phyloP scores from a whole-genome alignment of 2,797 vertebrate genomes.

The Lepidocolaptes lacrymiger region DNA sequence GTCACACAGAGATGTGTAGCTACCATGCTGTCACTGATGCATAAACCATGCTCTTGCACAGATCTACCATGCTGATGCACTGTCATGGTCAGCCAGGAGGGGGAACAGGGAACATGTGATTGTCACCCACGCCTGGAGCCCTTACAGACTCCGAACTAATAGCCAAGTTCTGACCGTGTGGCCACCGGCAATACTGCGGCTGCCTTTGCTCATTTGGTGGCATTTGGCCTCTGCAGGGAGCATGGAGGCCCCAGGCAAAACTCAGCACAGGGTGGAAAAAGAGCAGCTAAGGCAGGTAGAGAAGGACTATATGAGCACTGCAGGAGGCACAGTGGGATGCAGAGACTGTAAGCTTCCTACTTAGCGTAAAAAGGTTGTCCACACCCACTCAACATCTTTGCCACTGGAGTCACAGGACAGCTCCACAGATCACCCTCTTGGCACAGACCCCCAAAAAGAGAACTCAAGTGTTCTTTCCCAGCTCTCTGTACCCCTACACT shows the following conservation, averaged over 20 bases:
- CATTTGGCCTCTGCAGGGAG: neutral
- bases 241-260: neutral
- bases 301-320: neutral
- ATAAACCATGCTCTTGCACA: neutral
- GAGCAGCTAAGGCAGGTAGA: neutral
- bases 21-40: rapidly evolving
- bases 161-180: neutral
- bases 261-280: neutral
- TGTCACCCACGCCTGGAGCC: neutral
- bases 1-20: neutral
- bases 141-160: neutral
- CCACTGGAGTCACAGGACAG: neutral
- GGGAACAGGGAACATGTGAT: neutral
- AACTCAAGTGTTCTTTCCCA: neutral
- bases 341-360: neutral
- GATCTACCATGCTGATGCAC: neutral
- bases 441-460: neutral
- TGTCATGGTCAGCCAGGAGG: neutral
- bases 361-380: neutral
- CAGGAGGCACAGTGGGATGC: neutral
- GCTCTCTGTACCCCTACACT: neutral
- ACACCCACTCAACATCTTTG: rapidly evolving
- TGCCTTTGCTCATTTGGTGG: neutral
- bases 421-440: neutral
- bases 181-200: rapidly evolving